These are phyloP conservation scores for Nephrocerus scutellatus DNA, from an alignment of 2,888 invertebrate genomes.

Conservation along the genomic window DNA sequence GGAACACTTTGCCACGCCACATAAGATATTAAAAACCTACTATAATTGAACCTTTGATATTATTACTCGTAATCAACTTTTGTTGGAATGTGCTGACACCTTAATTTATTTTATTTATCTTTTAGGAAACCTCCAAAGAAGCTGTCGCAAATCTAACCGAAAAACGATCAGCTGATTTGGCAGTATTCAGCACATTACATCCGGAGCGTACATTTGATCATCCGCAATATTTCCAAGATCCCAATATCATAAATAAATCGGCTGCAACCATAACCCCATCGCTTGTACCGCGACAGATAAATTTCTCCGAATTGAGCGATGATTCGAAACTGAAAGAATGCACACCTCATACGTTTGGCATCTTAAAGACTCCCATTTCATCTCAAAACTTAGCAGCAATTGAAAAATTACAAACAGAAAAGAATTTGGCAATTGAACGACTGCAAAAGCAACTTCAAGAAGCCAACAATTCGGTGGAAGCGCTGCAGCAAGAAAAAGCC, in stretches of 20 bases:
- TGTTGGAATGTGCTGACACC: background rate
- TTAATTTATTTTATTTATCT: conserved; percentile 1
- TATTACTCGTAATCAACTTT: background rate
- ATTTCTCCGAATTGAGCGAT: conserved; percentile 49
- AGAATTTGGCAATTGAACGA: conserved; percentile 49
- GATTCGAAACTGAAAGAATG: conserved; percentile 43
- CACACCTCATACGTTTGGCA: conserved; percentile 14
- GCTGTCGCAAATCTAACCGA: conserved; percentile 39
- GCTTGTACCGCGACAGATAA: conserved; percentile 42
- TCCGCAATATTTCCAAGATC: conserved; percentile 44
- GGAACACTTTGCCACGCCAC: too few species aligned
- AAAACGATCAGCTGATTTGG: conserved; percentile 38
- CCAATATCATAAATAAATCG: conserved; percentile 24
- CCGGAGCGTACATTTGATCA: conserved; percentile 42
- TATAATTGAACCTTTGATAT: background rate
- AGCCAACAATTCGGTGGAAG: conserved; percentile 44
- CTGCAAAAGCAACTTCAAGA: conserved; percentile 49
- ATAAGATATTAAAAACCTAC: background rate
- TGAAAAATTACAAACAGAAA: conserved; percentile 40
- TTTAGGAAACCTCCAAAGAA: conserved; percentile 40
- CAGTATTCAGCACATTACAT: conserved; percentile 32
- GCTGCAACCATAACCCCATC: conserved; percentile 30
- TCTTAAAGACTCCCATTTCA: conserved; percentile 10
- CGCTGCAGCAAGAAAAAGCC: conserved; percentile 27
- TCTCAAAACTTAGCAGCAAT: conserved; percentile 21